Evolutionary conservation across 2,888 invertebrate species (phyloP).

Genomic region (Pammene fasciana): DNA sequence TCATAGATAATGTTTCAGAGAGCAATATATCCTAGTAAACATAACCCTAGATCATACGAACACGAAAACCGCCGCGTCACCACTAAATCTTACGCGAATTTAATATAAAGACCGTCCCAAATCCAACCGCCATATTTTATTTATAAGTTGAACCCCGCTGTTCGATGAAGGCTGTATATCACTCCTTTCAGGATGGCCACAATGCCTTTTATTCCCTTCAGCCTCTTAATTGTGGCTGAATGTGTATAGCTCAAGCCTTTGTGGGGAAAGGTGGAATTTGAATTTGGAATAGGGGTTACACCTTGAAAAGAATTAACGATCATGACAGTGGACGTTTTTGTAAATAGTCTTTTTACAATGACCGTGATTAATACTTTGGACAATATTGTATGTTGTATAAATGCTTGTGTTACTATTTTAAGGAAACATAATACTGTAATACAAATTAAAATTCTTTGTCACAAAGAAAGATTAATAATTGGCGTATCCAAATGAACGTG

Average conservation of each 20-base stretch:
- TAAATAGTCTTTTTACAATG: neutral
- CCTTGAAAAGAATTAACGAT: slow-evolving; percentile 23
- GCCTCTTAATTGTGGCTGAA: slow-evolving; percentile 48
- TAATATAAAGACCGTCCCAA: slow-evolving; percentile 68
- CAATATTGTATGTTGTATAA: neutral
- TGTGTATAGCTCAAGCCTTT: slow-evolving; percentile 38
- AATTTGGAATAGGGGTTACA: slow-evolving; percentile 35
- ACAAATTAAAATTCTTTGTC: too few relatives aligned
- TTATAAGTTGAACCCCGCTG: slow-evolving; percentile 63
- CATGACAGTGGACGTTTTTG: slow-evolving; percentile 22
- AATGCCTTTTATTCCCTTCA: slow-evolving; percentile 50
- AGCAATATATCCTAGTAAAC: slow-evolving; percentile 39
- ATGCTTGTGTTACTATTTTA: too few relatives aligned
- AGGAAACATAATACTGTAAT: too few relatives aligned
- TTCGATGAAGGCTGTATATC: slow-evolving; percentile 61
- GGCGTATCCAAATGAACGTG: too few relatives aligned
- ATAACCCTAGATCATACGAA: slow-evolving; percentile 41
- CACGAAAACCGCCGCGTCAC: slow-evolving; percentile 43
- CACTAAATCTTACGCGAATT: slow-evolving; percentile 72
- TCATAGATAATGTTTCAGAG: slow-evolving; percentile 25
- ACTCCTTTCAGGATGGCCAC: slow-evolving; percentile 57
- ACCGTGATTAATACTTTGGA: neutral
- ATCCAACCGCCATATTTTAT: slow-evolving; percentile 74
- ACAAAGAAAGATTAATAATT: too few relatives aligned
- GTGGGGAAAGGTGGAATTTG: slow-evolving; percentile 37